Percentiles rank a stretch among this genome's conserved stretches.
Conservation (phyloP, 2,797 vertebrate genomes). For the Telmatherina bonti region DNA sequence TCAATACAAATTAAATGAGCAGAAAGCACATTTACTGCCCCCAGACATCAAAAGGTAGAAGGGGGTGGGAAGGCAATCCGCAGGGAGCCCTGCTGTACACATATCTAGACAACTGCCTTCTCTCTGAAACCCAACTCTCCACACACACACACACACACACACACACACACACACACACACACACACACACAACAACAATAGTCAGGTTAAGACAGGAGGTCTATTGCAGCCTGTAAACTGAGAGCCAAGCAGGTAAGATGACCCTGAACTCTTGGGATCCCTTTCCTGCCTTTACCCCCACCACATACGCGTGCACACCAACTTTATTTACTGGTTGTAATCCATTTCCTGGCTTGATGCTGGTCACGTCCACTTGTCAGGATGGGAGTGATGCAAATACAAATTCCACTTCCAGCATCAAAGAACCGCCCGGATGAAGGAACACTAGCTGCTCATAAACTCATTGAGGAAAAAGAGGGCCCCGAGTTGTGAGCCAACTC, state of each 20-base stretch:
- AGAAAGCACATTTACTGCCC: constrained; percentile 9
- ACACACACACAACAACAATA: neutral
- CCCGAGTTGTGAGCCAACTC: constrained; percentile 43
- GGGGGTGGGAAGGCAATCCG: constrained; percentile 16
- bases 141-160: constrained; percentile 27
- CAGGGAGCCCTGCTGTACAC: constrained; percentile 60
- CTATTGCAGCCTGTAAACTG: constrained; percentile 69
- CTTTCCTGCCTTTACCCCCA: constrained; percentile 52
- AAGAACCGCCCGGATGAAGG: constrained; percentile 53
- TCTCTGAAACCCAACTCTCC: constrained; percentile 73
- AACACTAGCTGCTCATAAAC: constrained; percentile 37
- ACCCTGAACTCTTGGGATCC: constrained; percentile 69
- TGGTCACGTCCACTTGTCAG: constrained; percentile 64
- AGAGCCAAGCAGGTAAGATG: constrained; percentile 72
- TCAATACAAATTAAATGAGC: neutral
- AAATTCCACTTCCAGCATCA: constrained; percentile 17
- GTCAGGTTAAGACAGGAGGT: constrained; percentile 73
- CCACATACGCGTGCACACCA: constrained; percentile 30
- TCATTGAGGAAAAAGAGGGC: constrained; percentile 35
- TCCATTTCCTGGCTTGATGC: constrained; percentile 75
- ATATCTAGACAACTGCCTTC: constrained; percentile 70
- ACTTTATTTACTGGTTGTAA: constrained; percentile 77
- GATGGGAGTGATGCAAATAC: constrained; percentile 21
- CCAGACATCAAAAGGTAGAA: constrained; percentile 29
- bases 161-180: constrained; percentile 35